Percentiles rank a stretch among this genome's conserved stretches.
Conservation (phyloP, 2,888 invertebrate genomes). For the Eupithecia vulgata region DNA sequence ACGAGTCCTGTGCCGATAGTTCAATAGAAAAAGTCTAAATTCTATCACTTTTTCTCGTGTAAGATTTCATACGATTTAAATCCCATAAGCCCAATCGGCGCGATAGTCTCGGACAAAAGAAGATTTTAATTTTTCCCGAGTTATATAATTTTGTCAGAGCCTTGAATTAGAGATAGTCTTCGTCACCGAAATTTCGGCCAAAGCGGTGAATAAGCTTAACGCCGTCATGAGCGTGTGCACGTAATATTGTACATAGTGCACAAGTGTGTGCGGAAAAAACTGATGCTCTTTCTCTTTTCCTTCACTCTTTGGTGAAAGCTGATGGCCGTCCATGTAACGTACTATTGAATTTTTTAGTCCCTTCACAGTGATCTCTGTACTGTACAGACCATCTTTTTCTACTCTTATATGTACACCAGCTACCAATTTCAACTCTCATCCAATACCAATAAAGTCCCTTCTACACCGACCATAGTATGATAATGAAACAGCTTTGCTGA, state of each 20-base stretch:
- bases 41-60: neutral
- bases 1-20: neutral
- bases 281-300: no score
- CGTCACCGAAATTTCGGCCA: no score
- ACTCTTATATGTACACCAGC: neutral
- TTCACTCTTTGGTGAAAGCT: no score
- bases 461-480: neutral
- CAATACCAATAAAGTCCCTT: neutral
- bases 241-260: neutral
- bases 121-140: no score
- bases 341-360: no score
- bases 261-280: neutral
- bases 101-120: neutral
- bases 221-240: no score
- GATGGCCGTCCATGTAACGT: no score
- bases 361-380: no score
- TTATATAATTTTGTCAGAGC: no score
- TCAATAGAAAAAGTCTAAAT: neutral
- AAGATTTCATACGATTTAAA: neutral
- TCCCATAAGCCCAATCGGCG: no score
- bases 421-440: neutral
- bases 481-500: constrained; percentile 31
- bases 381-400: neutral
- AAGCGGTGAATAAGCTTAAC: no score
- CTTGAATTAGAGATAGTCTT: no score